A percentile compares a stretch with the other conserved stretches of the same genome.
Conservation (phyloP, 2,888 invertebrate species). For the Sarcophaga rosellei region DNA sequence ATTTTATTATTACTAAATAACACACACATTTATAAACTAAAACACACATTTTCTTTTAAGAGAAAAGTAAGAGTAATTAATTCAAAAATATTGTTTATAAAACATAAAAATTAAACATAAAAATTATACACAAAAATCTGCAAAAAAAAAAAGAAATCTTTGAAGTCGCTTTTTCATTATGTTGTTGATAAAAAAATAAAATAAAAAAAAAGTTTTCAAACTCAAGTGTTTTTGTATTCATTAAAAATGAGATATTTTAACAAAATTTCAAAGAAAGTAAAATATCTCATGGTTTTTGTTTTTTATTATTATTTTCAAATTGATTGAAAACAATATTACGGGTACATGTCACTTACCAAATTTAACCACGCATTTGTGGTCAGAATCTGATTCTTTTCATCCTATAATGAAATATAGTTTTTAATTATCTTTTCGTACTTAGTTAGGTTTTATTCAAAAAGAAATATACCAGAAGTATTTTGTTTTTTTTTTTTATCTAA, state of each 20-base stretch:
- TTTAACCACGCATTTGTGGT: slow-evolving; percentile 99
- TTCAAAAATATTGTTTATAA: slow-evolving; percentile 24
- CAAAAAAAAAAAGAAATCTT: not conserved
- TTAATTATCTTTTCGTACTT: no score
- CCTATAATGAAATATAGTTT: slow-evolving; percentile 87
- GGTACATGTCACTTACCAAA: slow-evolving; percentile 92
- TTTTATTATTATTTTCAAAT: slow-evolving; percentile 58
- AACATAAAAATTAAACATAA: slow-evolving; percentile 3
- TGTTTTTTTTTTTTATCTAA: slow-evolving; percentile 38
- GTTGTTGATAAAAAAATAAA: not conserved
- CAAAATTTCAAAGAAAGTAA: slow-evolving; percentile 28
- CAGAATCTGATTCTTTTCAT: slow-evolving; percentile 99
- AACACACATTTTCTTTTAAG: slow-evolving; percentile 29
- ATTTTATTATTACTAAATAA: slow-evolving; percentile 20
- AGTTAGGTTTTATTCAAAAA: no score
- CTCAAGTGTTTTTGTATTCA: slow-evolving; percentile 55
- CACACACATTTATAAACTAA: slow-evolving; percentile 35
- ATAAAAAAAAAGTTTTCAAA: slow-evolving; percentile 1
- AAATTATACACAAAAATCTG: not conserved
- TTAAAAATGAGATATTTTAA: slow-evolving; percentile 56
- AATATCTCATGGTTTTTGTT: slow-evolving; percentile 21
- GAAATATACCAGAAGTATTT: not conserved
- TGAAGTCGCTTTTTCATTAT: slow-evolving; percentile 65
- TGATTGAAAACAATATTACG: slow-evolving; percentile 68
- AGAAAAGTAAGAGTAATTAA: not conserved